These are phyloP conservation scores for Eleginops maclovinus DNA, from an alignment of 2,113 vertebrate genomes.

Conservation along the genomic window DNA sequence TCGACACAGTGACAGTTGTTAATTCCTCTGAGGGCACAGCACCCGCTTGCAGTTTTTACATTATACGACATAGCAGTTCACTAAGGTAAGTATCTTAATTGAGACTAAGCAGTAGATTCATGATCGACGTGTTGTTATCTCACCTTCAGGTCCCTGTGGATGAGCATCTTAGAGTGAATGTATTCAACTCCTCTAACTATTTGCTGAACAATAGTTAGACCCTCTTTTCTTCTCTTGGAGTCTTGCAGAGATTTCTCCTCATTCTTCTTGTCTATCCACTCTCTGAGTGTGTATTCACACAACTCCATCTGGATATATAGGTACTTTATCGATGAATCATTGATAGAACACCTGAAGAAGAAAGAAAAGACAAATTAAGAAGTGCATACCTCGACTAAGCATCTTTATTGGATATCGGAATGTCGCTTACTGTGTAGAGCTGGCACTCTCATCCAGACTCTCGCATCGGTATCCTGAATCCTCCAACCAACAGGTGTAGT, in stretches of 20 bases:
- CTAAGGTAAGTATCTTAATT: no score
- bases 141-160: conserved; percentile 22
- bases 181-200: conserved; percentile 69
- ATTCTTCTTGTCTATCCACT: conserved; percentile 72
- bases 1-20: no score
- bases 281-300: conserved; percentile 66
- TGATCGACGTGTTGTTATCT: not conserved
- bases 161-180: conserved; percentile 3
- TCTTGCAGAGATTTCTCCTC: not conserved
- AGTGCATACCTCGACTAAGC: no score
- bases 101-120: no score
- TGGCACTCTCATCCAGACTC: not conserved
- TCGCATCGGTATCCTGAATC: conserved; percentile 39
- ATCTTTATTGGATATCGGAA: no score
- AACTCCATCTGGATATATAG: conserved; percentile 81
- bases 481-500: conserved; percentile 68
- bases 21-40: no score
- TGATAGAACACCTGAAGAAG: not conserved
- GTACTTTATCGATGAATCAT: conserved; percentile 8
- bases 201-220: conserved; percentile 53
- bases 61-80: no score
- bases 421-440: conserved; percentile 58
- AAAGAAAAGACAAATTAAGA: no score
- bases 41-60: no score
- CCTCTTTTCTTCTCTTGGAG: conserved; percentile 43